Evolutionary conservation across 2,797 vertebrate genomes (phyloP).

Genomic region (Tokudaia muenninki): DNA sequence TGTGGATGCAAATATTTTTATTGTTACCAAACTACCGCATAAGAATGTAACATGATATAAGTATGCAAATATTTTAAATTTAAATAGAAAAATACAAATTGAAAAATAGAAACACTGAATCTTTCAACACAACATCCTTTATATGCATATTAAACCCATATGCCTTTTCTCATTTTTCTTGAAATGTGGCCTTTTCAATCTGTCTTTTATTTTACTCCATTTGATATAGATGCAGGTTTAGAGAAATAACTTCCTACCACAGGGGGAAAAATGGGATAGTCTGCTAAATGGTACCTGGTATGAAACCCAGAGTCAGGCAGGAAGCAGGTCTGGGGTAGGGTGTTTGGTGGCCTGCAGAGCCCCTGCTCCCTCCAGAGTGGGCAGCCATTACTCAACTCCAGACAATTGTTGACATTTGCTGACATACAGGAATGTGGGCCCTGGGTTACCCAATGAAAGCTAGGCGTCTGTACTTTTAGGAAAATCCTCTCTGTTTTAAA

Average conservation of each 20-base stretch:
- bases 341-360: not conserved
- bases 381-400: slow-evolving; percentile 13
- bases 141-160: slow-evolving; percentile 78
- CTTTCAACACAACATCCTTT: slow-evolving; percentile 74
- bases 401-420: slow-evolving; percentile 63
- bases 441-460: slow-evolving; percentile 56
- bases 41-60: slow-evolving; percentile 68
- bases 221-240: slow-evolving; percentile 68
- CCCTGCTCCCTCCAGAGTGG: not conserved
- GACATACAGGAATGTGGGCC: slow-evolving; percentile 64
- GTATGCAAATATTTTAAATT: slow-evolving; percentile 72
- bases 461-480: slow-evolving; percentile 56
- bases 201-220: slow-evolving; percentile 74
- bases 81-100: slow-evolving; percentile 48
- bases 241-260: slow-evolving; percentile 57
- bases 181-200: slow-evolving; percentile 69
- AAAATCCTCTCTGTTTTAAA: slow-evolving; percentile 52
- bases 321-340: slow-evolving; percentile 2
- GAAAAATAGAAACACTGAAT: slow-evolving; percentile 67
- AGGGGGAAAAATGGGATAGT: slow-evolving; percentile 9
- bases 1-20: slow-evolving; percentile 58
- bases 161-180: slow-evolving; percentile 70
- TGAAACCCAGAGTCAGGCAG: slow-evolving; percentile 56
- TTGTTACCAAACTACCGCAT: slow-evolving; percentile 57
- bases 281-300: slow-evolving; percentile 56